phyloP scores from a whole-genome alignment of 2,113 vertebrate genomes.

The Sus scrofa region DNA sequence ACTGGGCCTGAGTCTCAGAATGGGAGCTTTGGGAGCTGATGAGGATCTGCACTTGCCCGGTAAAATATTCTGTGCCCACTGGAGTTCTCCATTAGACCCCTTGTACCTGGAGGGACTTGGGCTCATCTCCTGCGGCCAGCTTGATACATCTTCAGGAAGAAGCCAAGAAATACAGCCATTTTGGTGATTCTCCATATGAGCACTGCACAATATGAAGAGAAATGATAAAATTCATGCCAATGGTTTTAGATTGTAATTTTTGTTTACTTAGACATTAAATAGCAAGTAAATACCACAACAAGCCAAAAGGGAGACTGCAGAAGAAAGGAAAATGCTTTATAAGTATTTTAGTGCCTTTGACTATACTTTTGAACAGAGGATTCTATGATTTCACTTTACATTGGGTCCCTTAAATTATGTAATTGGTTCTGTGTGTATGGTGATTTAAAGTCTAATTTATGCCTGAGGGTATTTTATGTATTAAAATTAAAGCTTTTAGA shows the following conservation, averaged over 20 bases:
- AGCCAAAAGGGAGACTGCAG: neutral
- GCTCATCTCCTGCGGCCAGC: neutral
- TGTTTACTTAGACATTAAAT: neutral
- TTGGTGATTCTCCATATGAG: neutral
- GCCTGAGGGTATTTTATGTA: neutral
- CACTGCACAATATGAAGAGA: neutral
- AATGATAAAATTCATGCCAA: neutral
- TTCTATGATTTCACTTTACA: neutral
- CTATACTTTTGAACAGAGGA: neutral
- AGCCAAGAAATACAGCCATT: slow-evolving; percentile 11
- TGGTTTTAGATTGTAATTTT: neutral
- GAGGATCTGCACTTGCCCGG: neutral
- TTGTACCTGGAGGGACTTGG: neutral
- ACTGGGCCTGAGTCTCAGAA: neutral
- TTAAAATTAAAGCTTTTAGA: slow-evolving; percentile 29
- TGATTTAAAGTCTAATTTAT: neutral
- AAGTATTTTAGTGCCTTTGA: neutral
- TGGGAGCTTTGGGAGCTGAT: neutral
- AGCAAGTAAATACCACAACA: neutral
- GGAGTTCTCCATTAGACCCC: neutral
- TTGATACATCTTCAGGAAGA: neutral
- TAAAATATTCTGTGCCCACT: neutral
- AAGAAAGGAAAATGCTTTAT: neutral
- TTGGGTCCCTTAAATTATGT: neutral
- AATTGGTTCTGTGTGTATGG: neutral